Percentiles rank a stretch among this genome's conserved stretches.
These are phyloP conservation scores for Syngnathus floridae DNA, from an alignment of 2,113 vertebrate genomes.

Conservation along the genomic window DNA sequence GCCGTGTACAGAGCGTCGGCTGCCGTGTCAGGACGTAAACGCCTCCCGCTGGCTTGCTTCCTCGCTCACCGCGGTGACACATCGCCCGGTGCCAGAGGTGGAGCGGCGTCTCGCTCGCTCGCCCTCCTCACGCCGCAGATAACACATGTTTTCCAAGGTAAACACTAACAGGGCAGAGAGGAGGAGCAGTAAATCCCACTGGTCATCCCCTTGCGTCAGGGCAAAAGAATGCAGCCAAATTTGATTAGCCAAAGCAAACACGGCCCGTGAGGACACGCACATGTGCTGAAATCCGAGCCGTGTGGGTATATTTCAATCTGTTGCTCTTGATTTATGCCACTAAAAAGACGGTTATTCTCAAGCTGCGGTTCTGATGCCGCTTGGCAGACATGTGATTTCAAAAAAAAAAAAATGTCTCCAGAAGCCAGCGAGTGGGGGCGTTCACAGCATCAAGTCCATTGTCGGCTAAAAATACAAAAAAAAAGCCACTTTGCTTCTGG, in stretches of 20 bases:
- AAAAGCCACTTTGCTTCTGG: slow-evolving; percentile 35
- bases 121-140: slow-evolving; percentile 46
- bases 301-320: slow-evolving; percentile 51
- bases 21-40: slow-evolving; percentile 3
- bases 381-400: slow-evolving; percentile 42
- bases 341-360: slow-evolving; percentile 47
- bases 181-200: slow-evolving; percentile 54
- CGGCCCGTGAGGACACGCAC: slow-evolving; percentile 44
- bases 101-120: slow-evolving; percentile 63
- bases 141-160: slow-evolving; percentile 57
- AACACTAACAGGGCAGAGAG: slow-evolving; percentile 32
- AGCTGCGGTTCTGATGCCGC: slow-evolving; percentile 41
- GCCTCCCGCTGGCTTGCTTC: neutral
- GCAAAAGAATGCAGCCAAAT: slow-evolving; percentile 57
- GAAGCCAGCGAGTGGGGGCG: slow-evolving; percentile 20
- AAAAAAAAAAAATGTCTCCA: slow-evolving; percentile 11
- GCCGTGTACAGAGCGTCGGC: neutral
- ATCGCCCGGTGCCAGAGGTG: slow-evolving; percentile 43
- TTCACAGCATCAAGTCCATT: slow-evolving; percentile 45
- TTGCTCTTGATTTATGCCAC: slow-evolving; percentile 49
- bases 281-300: slow-evolving; percentile 45
- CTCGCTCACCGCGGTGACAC: slow-evolving; percentile 32
- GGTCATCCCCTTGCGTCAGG: slow-evolving; percentile 56
- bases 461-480: slow-evolving; percentile 49
- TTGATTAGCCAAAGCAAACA: slow-evolving; percentile 60